phyloP scores from a whole-genome alignment of 2,888 invertebrate species.

The Listrodromus nycthemerus region DNA sequence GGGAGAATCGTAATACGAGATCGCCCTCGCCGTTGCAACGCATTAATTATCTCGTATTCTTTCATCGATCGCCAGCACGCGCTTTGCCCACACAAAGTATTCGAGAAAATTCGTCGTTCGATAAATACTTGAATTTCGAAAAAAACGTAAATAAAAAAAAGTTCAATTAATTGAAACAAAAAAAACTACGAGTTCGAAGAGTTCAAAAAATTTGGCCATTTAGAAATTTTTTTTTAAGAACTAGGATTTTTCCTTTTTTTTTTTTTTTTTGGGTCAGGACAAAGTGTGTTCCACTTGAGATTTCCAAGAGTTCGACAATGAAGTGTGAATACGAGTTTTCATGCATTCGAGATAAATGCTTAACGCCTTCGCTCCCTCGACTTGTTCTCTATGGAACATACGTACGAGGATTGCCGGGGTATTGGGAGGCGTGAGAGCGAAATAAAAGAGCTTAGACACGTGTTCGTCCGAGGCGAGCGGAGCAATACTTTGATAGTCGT shows the following conservation, averaged over 20 bases:
- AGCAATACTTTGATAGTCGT: conserved; percentile 59
- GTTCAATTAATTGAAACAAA: background rate
- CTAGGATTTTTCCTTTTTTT: background rate
- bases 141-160: background rate
- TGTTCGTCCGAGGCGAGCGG: conserved; percentile 52
- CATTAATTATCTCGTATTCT: conserved; percentile 42
- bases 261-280: too few relatives aligned
- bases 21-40: conserved; percentile 22
- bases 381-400: conserved; percentile 22
- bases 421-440: conserved; percentile 38
- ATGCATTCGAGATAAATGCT: conserved; percentile 77
- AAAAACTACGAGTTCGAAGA: too few relatives aligned
- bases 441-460: conserved; percentile 50
- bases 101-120: conserved; percentile 6
- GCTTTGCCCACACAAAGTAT: conserved; percentile 18
- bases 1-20: conserved; percentile 2
- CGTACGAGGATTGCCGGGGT: conserved; percentile 22
- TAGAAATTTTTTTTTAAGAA: background rate
- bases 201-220: too few relatives aligned
- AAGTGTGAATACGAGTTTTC: conserved; percentile 68
- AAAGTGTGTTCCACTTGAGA: conserved; percentile 1
- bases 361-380: conserved; percentile 49
- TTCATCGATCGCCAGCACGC: conserved; percentile 25
- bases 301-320: conserved; percentile 73
- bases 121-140: conserved; percentile 3